A percentile compares a stretch with the other conserved stretches of the same genome.
These are phyloP conservation scores for Ahaetulla prasina DNA, from an alignment of 2,113 vertebrate genomes.

Conservation along the genomic window DNA sequence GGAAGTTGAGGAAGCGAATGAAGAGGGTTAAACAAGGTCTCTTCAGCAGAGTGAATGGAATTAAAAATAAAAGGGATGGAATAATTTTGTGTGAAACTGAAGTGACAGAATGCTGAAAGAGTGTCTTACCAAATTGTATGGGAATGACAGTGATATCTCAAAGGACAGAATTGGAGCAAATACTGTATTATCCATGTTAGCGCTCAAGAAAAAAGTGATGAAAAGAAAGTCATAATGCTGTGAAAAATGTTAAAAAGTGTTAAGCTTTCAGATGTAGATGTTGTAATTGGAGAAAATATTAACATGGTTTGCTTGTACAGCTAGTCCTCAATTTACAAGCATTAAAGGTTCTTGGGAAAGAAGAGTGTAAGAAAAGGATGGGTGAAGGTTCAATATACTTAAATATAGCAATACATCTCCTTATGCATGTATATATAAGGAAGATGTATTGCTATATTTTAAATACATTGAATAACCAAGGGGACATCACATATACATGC, in stretches of 20 bases:
- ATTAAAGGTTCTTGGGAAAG: neutral
- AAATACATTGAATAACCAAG: too few species aligned
- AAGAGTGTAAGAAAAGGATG: neutral
- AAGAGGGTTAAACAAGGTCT: neutral
- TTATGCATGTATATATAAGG: neutral
- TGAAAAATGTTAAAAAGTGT: neutral
- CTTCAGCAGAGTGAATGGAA: neutral
- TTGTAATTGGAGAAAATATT: neutral
- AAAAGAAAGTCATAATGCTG: neutral
- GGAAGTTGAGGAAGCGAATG: neutral
- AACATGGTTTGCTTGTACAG: neutral
- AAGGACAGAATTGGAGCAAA: neutral
- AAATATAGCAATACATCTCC: neutral
- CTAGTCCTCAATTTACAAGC: neutral
- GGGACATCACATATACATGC: neutral
- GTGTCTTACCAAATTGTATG: neutral
- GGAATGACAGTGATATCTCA: neutral
- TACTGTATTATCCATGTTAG: neutral
- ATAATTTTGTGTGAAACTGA: neutral
- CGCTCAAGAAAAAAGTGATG: neutral
- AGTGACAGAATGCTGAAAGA: neutral
- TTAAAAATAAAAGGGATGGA: neutral
- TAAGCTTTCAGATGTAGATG: neutral
- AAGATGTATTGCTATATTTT: too few species aligned
- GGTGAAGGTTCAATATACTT: neutral